Percentiles rank a stretch among this genome's conserved stretches.
Conservation (phyloP, 1,140 invertebrate species). For the Coenobita brevimanus region DNA sequence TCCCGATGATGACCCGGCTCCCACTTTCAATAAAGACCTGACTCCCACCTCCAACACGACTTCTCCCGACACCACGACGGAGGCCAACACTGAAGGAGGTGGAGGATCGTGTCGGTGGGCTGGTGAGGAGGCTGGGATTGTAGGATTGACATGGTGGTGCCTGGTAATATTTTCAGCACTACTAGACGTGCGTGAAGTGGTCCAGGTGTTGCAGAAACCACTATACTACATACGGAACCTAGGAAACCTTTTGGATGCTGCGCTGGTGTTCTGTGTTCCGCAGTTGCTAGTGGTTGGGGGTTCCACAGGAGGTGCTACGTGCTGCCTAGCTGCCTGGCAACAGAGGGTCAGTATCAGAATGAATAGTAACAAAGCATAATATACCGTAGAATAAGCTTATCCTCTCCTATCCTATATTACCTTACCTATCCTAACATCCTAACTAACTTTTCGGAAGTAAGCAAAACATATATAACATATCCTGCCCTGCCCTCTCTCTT, state of each 20-base stretch:
- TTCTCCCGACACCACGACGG: no score
- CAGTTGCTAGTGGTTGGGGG: constrained; percentile 34
- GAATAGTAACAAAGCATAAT: no score
- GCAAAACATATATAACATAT: no score
- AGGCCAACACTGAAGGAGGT: background rate
- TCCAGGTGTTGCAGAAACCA: constrained; percentile 56
- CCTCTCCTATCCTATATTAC: no score
- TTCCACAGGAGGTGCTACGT: background rate
- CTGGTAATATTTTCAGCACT: constrained; percentile 41
- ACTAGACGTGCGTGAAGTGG: constrained; percentile 40
- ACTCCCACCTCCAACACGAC: background rate
- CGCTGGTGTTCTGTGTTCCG: constrained; percentile 51
- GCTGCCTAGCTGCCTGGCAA: constrained; percentile 38
- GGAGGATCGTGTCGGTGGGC: constrained; percentile 30
- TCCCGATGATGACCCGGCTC: background rate
- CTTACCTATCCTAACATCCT: no score
- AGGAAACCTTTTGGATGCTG: constrained; percentile 47
- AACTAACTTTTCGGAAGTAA: no score
- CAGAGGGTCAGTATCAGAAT: constrained; percentile 12
- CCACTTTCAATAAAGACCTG: background rate
- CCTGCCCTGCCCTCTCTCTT: no score
- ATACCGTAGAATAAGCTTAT: no score
- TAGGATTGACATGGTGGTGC: constrained; percentile 55
- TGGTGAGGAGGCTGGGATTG: background rate
- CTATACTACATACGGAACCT: constrained; percentile 36